A percentile compares a stretch with the other conserved stretches of the same genome.
phyloP scores from a whole-genome alignment of 2,113 vertebrate species.

The Cyprinodon variegatus region DNA sequence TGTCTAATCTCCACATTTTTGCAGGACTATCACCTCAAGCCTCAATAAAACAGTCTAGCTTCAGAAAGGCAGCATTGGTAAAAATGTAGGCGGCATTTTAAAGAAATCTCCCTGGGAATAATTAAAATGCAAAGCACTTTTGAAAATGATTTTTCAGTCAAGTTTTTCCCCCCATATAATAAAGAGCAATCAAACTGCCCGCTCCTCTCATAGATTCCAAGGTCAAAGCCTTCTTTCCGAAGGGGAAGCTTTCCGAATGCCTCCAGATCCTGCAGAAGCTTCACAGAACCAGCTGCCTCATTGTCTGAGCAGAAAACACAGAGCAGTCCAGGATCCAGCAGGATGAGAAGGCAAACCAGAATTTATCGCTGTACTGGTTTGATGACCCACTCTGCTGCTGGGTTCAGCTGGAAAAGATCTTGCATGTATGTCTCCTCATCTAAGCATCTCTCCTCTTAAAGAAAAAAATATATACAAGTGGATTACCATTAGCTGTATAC shows the following conservation, averaged over 20 bases:
- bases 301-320: slow-evolving; percentile 6
- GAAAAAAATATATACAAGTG: slow-evolving; percentile 3
- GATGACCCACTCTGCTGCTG: slow-evolving; percentile 95
- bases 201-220: slow-evolving; percentile 15
- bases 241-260: not conserved
- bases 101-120: not conserved
- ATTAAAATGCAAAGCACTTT: not conserved
- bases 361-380: slow-evolving; percentile 73
- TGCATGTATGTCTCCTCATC: slow-evolving; percentile 93
- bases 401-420: slow-evolving; percentile 91
- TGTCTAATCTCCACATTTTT: not conserved
- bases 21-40: not conserved
- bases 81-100: not conserved
- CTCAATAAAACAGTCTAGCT: not conserved
- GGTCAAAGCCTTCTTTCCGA: not conserved
- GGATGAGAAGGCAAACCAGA: not conserved
- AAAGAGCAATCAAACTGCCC: not conserved
- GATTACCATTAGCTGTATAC: not conserved
- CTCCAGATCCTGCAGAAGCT: slow-evolving; percentile 9
- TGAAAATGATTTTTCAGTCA: not conserved
- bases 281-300: slow-evolving; percentile 1
- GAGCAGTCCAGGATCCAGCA: not conserved
- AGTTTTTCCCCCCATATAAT: not conserved
- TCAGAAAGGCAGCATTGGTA: not conserved
- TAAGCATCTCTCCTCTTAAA: slow-evolving; percentile 90